These are phyloP conservation scores for Zenarchopterus dispar DNA, from an alignment of 2,797 vertebrate species.

Conservation along the genomic window DNA sequence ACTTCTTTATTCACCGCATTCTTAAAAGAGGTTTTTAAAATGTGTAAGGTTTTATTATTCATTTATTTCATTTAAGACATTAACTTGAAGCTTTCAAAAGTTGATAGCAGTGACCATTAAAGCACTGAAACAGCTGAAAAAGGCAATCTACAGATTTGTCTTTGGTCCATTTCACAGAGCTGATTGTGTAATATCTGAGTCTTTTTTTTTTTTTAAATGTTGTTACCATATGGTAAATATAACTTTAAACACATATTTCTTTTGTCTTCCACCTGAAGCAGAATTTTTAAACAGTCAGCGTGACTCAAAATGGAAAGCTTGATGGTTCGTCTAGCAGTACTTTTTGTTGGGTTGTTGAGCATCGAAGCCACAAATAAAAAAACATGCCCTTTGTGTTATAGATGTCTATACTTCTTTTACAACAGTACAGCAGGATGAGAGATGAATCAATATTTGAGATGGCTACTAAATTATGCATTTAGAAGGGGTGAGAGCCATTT, in stretches of 20 bases:
- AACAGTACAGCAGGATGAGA: constrained; percentile 48
- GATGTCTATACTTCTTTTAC: constrained; percentile 54
- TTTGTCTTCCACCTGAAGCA: not conserved
- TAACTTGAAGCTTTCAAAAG: no score
- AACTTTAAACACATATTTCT: not conserved
- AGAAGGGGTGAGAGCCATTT: constrained; percentile 71
- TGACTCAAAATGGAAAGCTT: constrained; percentile 35
- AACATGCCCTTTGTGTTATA: constrained; percentile 47
- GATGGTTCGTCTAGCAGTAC: constrained; percentile 8
- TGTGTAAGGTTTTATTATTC: no score
- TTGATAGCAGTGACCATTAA: no score
- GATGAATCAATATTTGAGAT: constrained; percentile 79
- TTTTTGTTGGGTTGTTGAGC: constrained; percentile 45
- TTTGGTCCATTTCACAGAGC: no score
- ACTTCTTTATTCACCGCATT: not conserved
- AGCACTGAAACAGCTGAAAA: no score
- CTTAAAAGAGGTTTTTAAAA: not conserved
- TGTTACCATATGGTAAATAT: no score
- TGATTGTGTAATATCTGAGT: no score
- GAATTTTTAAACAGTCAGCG: not conserved
- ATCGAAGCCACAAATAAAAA: constrained; percentile 43
- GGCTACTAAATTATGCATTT: constrained; percentile 81
- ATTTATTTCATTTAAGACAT: no score
- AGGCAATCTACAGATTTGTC: no score
- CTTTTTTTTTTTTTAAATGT: no score